Base-by-base conservation (phyloP, 2,888 invertebrate species). In the Apodemia zela region DNA sequence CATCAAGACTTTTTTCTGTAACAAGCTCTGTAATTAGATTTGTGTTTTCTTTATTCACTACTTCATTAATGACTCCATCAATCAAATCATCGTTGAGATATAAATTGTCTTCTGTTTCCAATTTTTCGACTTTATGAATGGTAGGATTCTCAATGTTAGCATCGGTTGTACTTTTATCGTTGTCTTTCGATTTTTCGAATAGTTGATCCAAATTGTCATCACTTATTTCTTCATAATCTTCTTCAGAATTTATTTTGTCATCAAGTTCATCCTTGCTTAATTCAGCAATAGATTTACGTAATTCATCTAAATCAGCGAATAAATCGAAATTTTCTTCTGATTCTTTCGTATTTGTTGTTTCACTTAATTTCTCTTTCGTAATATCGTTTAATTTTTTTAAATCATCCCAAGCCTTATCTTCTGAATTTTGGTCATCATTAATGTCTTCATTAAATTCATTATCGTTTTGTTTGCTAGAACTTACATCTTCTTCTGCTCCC, bases 211-310 rank as follows among this genome's bases (percentile, higher is more conserved):
- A 47, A 59, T 71, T 62, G 7, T 69, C 63, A 51, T 74, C 72
- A 42, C 66, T 63, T 10, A 72, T 65, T 63, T 71, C 67, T 64
- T 71, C 68, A 33, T 73, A 72, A 15, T 73, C 63, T 13, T 64
- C 54, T 33, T 65, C 63, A 42, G 59, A 62, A 42, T 64, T 61
- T 3, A 68, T 63, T 60, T 70, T 29, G 29, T 68, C 66, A 38
- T 69, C 66, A 49, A 67, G 63, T 18, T 63, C 65, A 33, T 75
- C 71, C 38, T 72, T 68, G 17, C 67, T 71, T 11, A 87, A 71
- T 70, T 85, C 82, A 13, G 78, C 71, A 62, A 80, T 69, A 15
- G 81, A 82, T 61, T 78, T 78, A 63, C 82, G 75, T 33, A 89
- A 68, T 63, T 79, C 76, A 17, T 79, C 75, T 42, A 87, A 75